Evolutionary conservation across 2,888 invertebrate genomes (phyloP), one percentile per base, ranked within the genome.

Genomic region (Agrochola litura): DNA sequence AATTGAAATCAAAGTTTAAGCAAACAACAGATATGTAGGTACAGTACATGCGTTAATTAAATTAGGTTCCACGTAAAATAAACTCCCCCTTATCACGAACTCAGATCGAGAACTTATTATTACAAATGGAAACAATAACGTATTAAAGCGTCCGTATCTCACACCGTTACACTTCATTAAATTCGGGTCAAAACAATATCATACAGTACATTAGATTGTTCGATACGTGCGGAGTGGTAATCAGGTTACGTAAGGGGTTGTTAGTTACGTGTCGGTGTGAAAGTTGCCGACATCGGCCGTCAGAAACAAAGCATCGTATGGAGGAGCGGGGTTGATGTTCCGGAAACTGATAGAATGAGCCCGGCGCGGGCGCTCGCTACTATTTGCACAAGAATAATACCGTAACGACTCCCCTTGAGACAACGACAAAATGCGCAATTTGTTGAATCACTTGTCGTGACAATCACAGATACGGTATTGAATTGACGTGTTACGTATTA

Each of bases 281-380:
- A 88, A 84, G 89, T 86, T 86, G 87, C 85, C 87, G 86, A 89
- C 89, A 87, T 88, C 86, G 81, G 73, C 88, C 88, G 84, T 90
- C 89, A 90, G 88, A 91, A 92, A 93, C 91, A 92, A 92, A 92
- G 90, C 91, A 83, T 83, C 84, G 79, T 79, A 77, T 73, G 69
- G 76, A 76, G 78, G 88, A 90, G 86, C 88, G 87, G 81, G 89
- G 89, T 92, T 90, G 92, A 93, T 94, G 93, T 93, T 89, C 89
- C 90, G 93, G 93, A 93, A 94, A 93, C 92, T 91, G 92, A 93
- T 92, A 92, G 92, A 93, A 91, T 87, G 90, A 90, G 89, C 90
- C 86, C 68, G 69, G 66, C 72, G 85, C 74, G 73, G 73, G 77
- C 77, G 86, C 88, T 88, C 88, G 86, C 84, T 88, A 90, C 89